A percentile compares a stretch with the other conserved stretches of the same genome.
Conservation (phyloP, 2,797 vertebrate species). For the Sus cebifrons region DNA sequence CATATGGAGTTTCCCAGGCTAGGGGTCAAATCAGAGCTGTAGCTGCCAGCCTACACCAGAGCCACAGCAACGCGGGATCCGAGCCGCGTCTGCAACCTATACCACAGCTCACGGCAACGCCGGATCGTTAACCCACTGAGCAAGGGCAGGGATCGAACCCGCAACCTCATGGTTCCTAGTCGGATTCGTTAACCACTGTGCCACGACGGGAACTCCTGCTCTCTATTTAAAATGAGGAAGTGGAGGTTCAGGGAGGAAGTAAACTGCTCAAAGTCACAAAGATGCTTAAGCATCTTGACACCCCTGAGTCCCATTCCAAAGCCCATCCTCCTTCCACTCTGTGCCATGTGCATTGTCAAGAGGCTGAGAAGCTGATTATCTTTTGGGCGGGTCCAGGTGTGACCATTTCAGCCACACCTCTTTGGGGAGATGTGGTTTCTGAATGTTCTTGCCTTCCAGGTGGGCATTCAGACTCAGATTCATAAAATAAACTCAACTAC, state of each 20-base stretch:
- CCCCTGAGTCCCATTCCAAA: not conserved
- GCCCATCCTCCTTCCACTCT: not conserved
- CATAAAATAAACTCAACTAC: not conserved
- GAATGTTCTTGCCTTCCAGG: not conserved
- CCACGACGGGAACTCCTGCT: not conserved
- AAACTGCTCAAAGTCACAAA: conserved; percentile 33
- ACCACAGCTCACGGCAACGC: too few species aligned
- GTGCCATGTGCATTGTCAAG: not conserved
- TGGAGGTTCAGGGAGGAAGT: not conserved
- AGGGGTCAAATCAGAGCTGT: too few species aligned
- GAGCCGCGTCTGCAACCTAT: too few species aligned
- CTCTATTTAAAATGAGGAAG: conserved; percentile 23
- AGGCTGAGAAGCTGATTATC: not conserved
- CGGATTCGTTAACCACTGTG: too few species aligned
- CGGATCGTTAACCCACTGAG: too few species aligned
- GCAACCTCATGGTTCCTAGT: too few species aligned
- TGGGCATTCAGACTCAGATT: not conserved
- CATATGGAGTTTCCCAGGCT: too few species aligned
- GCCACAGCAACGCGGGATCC: too few species aligned
- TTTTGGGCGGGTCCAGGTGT: not conserved
- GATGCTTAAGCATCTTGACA: not conserved
- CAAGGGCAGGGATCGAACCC: too few species aligned
- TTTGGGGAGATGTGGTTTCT: not conserved
- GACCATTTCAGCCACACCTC: not conserved
- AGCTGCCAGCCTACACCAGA: too few species aligned